phyloP scores from a whole-genome alignment of 2,797 vertebrate species.

The Danio jaintianensis region DNA sequence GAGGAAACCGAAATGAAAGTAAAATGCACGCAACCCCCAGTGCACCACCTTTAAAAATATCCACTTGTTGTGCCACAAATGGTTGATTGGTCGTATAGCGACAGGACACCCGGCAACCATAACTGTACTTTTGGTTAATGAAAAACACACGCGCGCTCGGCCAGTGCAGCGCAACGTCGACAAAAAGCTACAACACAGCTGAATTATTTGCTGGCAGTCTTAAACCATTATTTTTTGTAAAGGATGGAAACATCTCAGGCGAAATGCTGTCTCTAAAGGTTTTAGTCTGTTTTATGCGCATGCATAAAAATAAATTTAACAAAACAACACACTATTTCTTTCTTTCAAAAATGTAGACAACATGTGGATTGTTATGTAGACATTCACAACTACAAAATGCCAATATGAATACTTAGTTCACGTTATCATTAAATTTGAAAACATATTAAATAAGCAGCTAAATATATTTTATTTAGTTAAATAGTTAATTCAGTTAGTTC shows the following conservation, averaged over 20 bases:
- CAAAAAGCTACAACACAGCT: conserved; percentile 11
- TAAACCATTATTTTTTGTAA: conserved; percentile 33
- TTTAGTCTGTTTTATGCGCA: conserved; percentile 16
- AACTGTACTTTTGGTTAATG: conserved; percentile 60
- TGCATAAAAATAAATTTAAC: conserved; percentile 27
- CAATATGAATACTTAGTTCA: not conserved
- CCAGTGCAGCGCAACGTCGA: conserved; percentile 23
- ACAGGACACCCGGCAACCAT: conserved; percentile 65
- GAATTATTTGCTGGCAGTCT: conserved; percentile 30
- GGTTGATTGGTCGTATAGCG: conserved; percentile 71
- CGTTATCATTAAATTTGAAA: not conserved
- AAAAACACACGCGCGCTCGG: conserved; percentile 55
- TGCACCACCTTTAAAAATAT: conserved; percentile 60
- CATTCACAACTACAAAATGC: not conserved
- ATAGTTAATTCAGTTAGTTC: conserved; percentile 16
- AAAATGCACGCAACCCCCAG: conserved; percentile 64
- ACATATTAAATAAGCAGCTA: not conserved
- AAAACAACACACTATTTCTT: not conserved
- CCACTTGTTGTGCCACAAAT: conserved; percentile 62
- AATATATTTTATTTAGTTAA: conserved; percentile 1
- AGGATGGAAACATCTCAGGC: conserved; percentile 5
- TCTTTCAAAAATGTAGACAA: not conserved
- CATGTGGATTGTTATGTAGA: not conserved
- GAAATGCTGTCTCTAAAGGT: conserved; percentile 37
- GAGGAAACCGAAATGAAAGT: conserved; percentile 66